A percentile compares a stretch with the other conserved stretches of the same genome.
Conservation (phyloP, 2,113 vertebrate species). For the Cacatua alba region DNA sequence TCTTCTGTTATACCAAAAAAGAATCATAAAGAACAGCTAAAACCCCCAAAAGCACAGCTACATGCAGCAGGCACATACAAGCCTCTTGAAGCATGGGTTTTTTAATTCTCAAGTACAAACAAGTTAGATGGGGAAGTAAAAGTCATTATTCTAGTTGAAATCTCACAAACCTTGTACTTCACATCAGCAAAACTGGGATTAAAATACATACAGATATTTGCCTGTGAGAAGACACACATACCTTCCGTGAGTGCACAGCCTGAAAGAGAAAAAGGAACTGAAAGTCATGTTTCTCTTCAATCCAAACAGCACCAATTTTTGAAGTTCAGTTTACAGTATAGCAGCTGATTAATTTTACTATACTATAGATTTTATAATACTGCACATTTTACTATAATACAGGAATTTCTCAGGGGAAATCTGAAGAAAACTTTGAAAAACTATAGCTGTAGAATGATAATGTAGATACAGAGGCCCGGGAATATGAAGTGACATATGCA, state of each 20-base stretch:
- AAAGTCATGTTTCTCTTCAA: not conserved
- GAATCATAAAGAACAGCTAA: not conserved
- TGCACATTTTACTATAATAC: not conserved
- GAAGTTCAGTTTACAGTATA: not conserved
- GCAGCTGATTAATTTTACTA: not conserved
- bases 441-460: not conserved
- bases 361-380: not conserved
- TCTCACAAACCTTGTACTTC: not conserved
- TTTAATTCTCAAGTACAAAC: not conserved
- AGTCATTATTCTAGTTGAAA: not conserved
- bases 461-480: not conserved
- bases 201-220: not conserved
- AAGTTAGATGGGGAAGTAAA: not conserved
- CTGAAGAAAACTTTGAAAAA: not conserved
- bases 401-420: not conserved
- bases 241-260: constrained; percentile 34
- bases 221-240: not conserved
- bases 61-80: not conserved
- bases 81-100: fast-evolving
- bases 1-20: not conserved
- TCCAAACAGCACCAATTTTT: not conserved
- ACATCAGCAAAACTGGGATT: not conserved
- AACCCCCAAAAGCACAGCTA: not conserved
- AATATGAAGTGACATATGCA: not conserved
- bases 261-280: constrained; percentile 37